Conservation (phyloP, 2,797 vertebrate species). For the Petrocephalus schoutedeni region DNA sequence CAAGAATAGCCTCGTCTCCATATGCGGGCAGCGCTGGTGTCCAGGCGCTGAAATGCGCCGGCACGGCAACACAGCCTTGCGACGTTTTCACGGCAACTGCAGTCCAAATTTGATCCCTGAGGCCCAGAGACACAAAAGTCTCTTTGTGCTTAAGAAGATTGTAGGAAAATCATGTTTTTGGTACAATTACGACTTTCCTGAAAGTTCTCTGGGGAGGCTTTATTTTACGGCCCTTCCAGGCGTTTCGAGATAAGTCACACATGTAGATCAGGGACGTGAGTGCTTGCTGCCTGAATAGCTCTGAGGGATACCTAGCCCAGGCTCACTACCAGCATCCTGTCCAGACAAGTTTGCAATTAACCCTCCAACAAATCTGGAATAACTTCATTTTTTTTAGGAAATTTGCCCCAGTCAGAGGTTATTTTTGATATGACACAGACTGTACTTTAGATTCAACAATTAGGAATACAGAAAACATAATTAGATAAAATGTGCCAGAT, state of each 20-base stretch:
- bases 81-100: neutral
- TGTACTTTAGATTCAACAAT: neutral
- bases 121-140: neutral
- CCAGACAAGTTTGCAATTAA: neutral
- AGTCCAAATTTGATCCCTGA: neutral
- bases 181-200: neutral
- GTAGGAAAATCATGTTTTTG: conserved; percentile 2
- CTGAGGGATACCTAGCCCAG: neutral
- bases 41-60: neutral
- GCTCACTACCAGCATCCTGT: neutral
- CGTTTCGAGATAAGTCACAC: neutral
- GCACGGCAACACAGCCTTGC: neutral
- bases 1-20: neutral
- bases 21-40: neutral
- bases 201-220: conserved; percentile 5
- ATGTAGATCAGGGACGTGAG: conserved; percentile 12
- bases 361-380: neutral
- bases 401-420: neutral
- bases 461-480: neutral
- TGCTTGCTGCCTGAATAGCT: neutral
- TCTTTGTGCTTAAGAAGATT: conserved; percentile 11
- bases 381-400: neutral
- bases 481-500: neutral
- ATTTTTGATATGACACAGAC: neutral
- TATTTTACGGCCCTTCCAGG: neutral